A percentile compares a stretch with the other conserved stretches of the same genome.
phyloP scores from a whole-genome alignment of 2,113 vertebrate species.

The Archilochus colubris region DNA sequence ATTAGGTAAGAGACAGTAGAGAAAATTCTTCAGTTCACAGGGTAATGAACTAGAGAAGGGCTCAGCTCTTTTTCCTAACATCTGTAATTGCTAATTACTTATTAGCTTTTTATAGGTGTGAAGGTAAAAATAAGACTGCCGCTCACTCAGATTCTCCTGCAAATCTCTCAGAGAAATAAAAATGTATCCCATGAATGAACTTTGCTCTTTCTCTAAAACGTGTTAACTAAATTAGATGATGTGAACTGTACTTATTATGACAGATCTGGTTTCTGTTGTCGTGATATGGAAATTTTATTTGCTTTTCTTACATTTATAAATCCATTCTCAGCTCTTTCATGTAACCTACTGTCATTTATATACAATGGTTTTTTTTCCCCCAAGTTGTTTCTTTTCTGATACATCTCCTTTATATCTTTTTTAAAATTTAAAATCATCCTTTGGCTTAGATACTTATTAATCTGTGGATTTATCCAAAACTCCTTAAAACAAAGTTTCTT shows the following conservation, averaged over 20 bases:
- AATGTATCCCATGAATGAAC: not conserved
- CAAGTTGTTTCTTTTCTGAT: not conserved
- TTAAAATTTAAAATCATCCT: not conserved
- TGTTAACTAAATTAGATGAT: not conserved
- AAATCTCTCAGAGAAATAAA: not conserved
- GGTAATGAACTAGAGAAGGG: not conserved
- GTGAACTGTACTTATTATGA: not conserved
- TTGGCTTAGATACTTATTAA: not conserved
- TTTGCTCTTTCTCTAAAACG: not conserved
- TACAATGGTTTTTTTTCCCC: fast-evolving
- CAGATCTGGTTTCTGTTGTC: not conserved
- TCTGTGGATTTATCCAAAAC: not conserved
- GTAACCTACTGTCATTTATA: not conserved
- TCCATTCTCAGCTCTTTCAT: not conserved
- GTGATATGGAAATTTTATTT: not conserved
- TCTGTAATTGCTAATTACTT: not conserved
- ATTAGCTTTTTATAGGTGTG: not conserved
- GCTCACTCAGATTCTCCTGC: not conserved
- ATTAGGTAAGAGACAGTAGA: not conserved
- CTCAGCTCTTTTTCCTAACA: not conserved
- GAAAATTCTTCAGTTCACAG: not conserved
- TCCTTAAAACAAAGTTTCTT: not conserved
- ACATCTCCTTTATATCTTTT: not conserved
- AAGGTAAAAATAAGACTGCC: not conserved
- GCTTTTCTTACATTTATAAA: not conserved